A percentile compares a stretch with the other conserved stretches of the same genome.
Conservation (phyloP, 2,888 invertebrate genomes). For the Ellobium chinense region DNA sequence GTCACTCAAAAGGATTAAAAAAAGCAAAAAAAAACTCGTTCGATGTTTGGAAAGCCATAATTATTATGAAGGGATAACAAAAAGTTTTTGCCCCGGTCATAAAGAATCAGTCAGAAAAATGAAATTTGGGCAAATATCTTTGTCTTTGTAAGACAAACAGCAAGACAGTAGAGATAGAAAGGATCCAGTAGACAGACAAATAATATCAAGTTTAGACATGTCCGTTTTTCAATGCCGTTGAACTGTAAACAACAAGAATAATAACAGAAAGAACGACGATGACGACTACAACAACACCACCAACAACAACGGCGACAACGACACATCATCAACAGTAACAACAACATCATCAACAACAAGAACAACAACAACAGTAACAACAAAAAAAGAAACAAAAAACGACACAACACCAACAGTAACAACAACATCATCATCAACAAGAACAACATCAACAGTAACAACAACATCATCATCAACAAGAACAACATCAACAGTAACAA, state of each 20-base stretch:
- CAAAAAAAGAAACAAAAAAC: too few relatives aligned
- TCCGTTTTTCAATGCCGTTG: too few relatives aligned
- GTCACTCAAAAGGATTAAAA: too few relatives aligned
- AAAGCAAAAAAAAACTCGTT: too few relatives aligned
- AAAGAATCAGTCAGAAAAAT: too few relatives aligned
- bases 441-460: neutral
- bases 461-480: neutral
- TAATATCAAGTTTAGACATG: neutral
- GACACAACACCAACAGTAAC: neutral
- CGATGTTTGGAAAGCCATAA: too few relatives aligned
- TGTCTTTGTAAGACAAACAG: too few relatives aligned
- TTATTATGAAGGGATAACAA: too few relatives aligned
- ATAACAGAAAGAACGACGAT: neutral
- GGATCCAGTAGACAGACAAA: too few relatives aligned
- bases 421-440: neutral
- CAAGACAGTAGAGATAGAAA: too few relatives aligned
- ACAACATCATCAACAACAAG: neutral
- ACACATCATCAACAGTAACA: neutral
- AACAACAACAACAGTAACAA: neutral
- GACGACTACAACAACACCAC: neutral
- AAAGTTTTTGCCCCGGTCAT: too few relatives aligned
- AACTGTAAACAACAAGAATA: neutral
- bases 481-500: neutral
- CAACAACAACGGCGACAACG: neutral
- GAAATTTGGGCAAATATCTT: too few relatives aligned